Percentiles rank a stretch among this genome's conserved stretches.
phyloP scores from a whole-genome alignment of 2,797 vertebrate genomes.

The Catamblyrhynchus diadema region DNA sequence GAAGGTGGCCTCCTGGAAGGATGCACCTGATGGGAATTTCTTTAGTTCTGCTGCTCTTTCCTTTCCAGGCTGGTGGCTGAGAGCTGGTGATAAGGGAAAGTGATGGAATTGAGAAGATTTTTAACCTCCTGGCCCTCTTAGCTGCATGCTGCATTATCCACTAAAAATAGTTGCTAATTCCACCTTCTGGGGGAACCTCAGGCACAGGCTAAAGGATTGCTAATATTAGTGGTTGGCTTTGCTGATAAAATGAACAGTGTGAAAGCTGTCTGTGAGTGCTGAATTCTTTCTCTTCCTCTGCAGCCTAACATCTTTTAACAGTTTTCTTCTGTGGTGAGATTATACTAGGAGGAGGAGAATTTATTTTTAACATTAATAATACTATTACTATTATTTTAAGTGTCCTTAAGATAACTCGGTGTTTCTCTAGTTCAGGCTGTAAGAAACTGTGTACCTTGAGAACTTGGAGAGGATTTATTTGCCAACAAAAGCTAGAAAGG shows the following conservation, averaged over 20 bases:
- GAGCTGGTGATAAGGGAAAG: not conserved
- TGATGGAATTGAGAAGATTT: not conserved
- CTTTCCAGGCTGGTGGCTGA: not conserved
- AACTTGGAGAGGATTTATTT: not conserved
- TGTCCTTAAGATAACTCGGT: not conserved
- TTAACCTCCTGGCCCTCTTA: not conserved
- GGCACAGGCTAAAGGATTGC: not conserved
- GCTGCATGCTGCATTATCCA: not conserved
- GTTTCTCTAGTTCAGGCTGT: not conserved
- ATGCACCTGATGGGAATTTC: not conserved
- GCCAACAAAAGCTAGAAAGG: not conserved
- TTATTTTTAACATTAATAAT: not conserved
- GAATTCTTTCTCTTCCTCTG: not conserved
- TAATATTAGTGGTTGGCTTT: not conserved
- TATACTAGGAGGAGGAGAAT: not conserved
- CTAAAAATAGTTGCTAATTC: constrained; percentile 9
- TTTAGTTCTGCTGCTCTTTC: not conserved
- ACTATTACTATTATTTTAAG: not conserved
- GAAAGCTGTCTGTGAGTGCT: not conserved
- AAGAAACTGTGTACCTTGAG: not conserved
- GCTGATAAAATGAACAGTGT: not conserved
- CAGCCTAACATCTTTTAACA: not conserved
- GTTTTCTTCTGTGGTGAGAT: not conserved
- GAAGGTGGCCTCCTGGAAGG: not conserved
- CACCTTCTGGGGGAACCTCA: not conserved